Conservation (phyloP, 2,888 invertebrate genomes). For the Adelognathus sp. region DNA sequence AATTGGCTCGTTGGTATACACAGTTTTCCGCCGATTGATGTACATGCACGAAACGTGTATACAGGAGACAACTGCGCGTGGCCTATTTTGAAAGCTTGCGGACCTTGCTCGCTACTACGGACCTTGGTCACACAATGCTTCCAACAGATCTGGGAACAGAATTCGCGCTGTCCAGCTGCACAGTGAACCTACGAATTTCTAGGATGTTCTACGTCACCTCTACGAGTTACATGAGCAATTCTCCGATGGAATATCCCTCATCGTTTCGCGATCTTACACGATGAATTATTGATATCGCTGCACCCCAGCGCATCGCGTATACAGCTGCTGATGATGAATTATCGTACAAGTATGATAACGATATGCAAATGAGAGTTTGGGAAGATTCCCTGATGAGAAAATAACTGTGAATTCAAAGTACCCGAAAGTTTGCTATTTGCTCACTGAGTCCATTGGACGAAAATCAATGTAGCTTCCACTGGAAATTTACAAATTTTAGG, state of each 20-base stretch:
- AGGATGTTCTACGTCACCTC: neutral
- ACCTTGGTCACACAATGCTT: constrained; percentile 26
- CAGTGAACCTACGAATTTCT: neutral
- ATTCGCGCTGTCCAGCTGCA: neutral
- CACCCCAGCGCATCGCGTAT: neutral
- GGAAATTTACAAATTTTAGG: too few relatives aligned
- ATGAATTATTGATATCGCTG: neutral
- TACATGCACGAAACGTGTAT: neutral
- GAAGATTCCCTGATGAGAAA: too few relatives aligned
- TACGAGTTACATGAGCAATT: constrained; percentile 1
- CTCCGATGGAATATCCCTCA: neutral
- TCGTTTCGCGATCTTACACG: neutral
- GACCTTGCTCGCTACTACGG: constrained; percentile 19
- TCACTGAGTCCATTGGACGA: too few relatives aligned
- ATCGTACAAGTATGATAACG: neutral
- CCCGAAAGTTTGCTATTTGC: too few relatives aligned
- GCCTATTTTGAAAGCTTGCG: constrained; percentile 43
- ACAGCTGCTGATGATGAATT: neutral
- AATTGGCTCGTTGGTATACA: too few relatives aligned
- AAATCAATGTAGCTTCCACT: too few relatives aligned
- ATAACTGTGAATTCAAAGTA: too few relatives aligned
- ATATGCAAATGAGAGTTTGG: neutral
- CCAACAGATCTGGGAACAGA: constrained; percentile 38
- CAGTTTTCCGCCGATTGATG: neutral
- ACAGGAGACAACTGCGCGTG: constrained; percentile 51